Conservation (phyloP, 2,888 invertebrate genomes). For the Leptopilina syphax region DNA sequence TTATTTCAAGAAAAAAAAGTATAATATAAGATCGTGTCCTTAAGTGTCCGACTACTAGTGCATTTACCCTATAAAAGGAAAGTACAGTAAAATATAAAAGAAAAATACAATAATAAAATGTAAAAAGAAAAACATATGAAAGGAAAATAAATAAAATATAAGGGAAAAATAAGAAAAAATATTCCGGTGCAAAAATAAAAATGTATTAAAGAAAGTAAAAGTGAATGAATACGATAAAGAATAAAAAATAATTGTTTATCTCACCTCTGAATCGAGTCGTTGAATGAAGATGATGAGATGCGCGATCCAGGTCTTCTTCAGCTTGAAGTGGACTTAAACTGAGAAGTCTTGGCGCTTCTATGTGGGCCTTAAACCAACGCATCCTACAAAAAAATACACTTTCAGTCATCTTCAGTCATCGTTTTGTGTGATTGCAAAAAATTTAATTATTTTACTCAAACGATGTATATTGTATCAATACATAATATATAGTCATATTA, state of each 20-base stretch:
- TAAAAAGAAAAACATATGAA: too few species aligned
- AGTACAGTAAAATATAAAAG: too few species aligned
- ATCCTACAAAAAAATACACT: constrained; percentile 73
- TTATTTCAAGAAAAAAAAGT: too few species aligned
- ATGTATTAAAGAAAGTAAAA: neutral
- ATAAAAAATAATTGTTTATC: constrained; percentile 49
- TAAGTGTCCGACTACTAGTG: too few species aligned
- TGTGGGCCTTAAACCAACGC: constrained; percentile 85
- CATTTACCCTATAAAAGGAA: too few species aligned
- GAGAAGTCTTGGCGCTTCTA: constrained; percentile 83
- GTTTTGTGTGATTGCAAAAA: neutral
- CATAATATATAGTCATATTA: too few species aligned
- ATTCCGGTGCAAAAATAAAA: neutral
- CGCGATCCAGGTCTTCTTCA: constrained; percentile 73
- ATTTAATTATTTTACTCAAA: too few species aligned
- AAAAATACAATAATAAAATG: too few species aligned
- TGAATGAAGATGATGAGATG: constrained; percentile 69
- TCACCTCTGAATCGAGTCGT: constrained; percentile 77
- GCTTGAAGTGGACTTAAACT: constrained; percentile 80
- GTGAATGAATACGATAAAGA: neutral
- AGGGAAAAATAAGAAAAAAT: neutral
- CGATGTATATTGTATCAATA: too few species aligned
- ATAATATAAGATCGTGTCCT: too few species aligned
- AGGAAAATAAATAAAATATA: too few species aligned
- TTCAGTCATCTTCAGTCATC: neutral